Base-by-base conservation (phyloP, 2,888 invertebrate species). In the Drosophila recens region DNA sequence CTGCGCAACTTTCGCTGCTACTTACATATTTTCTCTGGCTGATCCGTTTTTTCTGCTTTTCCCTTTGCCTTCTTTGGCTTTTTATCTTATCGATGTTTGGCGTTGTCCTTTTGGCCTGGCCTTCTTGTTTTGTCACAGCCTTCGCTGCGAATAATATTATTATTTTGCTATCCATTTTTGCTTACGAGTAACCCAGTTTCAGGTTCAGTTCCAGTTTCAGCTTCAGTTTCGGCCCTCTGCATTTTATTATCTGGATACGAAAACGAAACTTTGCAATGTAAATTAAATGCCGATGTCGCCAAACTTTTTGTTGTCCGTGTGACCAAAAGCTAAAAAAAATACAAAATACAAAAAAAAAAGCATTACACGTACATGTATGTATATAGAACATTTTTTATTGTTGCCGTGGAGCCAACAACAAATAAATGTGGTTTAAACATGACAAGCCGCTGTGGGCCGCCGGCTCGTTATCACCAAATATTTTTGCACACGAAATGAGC, bases 351-450 rank as follows among this genome's bases (percentile, higher is more conserved):
- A 17, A 17, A 17, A 17, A 13, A 36, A 8, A 10, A 13, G 15
- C 13, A 53, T 33, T 61, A 48, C 64, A 46, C 53, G 67, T 43
- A 43, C 36, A 49, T 57, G 64, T 43, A 43, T 53, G 46, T 63
- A 48, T 49, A 63, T 48, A 68, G 45, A 74, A 67, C 17, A 64
- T 74, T 75, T 77, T 86, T 88, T 88, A 80, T 77, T 86, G 70
- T 74, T 72, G 67, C 75, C 65, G 63, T 56, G 63, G 20, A 77
- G 48, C 72, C 71, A 78, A 56, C 69, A 78, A 56, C 79, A 88
- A 88, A 87, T 88, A 86, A 86, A 86, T 89, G 86, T 89, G 89
- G 87, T 70, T 87, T 84, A 83, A 88, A 87, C 86, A 86, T 86
- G 86, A 80, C 86, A 86, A 80, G 80, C 17, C 17, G 17, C 71